These are phyloP conservation scores for Eudasyphora cyanicolor DNA, from an alignment of 2,888 invertebrate genomes.

Conservation along the genomic window DNA sequence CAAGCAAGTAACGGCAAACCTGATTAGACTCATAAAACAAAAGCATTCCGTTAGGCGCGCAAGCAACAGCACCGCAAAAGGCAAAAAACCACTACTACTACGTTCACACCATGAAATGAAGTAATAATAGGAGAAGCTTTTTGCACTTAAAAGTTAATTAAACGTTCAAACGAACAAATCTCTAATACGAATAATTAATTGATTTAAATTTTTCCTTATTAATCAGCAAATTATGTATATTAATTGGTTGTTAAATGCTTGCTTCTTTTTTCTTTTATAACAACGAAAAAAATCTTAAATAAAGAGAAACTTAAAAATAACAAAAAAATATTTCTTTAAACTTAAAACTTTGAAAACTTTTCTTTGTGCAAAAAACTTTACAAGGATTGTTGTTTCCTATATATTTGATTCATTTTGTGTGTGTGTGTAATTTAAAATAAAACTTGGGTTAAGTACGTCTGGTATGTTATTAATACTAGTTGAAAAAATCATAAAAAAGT, in stretches of 20 bases:
- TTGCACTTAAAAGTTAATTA: slow-evolving; percentile 71
- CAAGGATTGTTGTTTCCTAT: slow-evolving; percentile 47
- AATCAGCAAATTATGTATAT: slow-evolving; percentile 8
- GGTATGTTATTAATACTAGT: neutral
- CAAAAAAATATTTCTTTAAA: slow-evolving; percentile 31
- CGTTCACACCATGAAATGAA: slow-evolving; percentile 66
- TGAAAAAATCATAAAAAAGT: slow-evolving; percentile 27
- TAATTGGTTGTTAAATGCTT: slow-evolving; percentile 6
- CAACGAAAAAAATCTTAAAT: neutral
- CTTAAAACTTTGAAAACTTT: slow-evolving; percentile 43
- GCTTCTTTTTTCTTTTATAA: slow-evolving; percentile 23
- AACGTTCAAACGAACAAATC: slow-evolving; percentile 15
- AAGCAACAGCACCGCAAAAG: slow-evolving; percentile 19
- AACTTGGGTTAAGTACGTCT: neutral
- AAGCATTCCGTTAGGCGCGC: slow-evolving; percentile 17
- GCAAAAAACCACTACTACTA: slow-evolving; percentile 73
- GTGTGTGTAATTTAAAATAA: slow-evolving; percentile 30
- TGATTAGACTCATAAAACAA: slow-evolving; percentile 32
- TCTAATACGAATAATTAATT: neutral
- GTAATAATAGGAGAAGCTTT: slow-evolving; percentile 74
- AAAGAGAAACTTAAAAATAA: slow-evolving; percentile 14
- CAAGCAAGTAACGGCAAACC: slow-evolving; percentile 26
- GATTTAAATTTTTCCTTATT: neutral
- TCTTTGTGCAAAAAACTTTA: slow-evolving; percentile 76
- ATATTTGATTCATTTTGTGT: slow-evolving; percentile 52